Conservation (phyloP, 2,888 invertebrate genomes). For the Sphaerophoria rueppellii region DNA sequence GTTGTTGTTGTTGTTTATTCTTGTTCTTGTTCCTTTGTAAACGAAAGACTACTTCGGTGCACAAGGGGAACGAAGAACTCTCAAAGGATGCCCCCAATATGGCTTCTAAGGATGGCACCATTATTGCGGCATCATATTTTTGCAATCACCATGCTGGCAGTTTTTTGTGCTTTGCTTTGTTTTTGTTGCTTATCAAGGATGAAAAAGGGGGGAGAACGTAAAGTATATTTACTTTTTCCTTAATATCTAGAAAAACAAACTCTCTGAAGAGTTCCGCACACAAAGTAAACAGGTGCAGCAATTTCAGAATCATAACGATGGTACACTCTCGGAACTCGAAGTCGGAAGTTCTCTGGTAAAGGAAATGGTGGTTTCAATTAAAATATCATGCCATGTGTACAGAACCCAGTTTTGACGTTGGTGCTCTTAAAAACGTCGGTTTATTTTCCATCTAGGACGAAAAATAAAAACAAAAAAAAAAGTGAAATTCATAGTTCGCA, state of each 20-base stretch:
- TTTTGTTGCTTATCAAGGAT: not conserved
- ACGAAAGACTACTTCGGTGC: not conserved
- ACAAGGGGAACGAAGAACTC: slow-evolving; percentile 8
- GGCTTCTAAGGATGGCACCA: slow-evolving; percentile 49
- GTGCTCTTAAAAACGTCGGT: not conserved
- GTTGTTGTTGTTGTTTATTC: not conserved
- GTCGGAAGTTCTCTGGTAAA: slow-evolving; percentile 28
- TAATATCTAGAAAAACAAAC: slow-evolving; percentile 52
- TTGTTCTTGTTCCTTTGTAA: not conserved
- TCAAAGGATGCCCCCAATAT: slow-evolving; percentile 67
- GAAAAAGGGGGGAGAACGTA: too few species aligned
- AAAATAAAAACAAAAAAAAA: slow-evolving; percentile 16
- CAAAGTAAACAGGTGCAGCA: slow-evolving; percentile 69
- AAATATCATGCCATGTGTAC: slow-evolving; percentile 37
- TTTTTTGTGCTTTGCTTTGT: slow-evolving; percentile 17
- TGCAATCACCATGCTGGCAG: slow-evolving; percentile 30
- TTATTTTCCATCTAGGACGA: slow-evolving; percentile 36
- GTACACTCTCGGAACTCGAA: slow-evolving; percentile 27
- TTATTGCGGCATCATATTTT: slow-evolving; percentile 64
- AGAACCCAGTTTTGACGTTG: slow-evolving; percentile 15
- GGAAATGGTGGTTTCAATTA: slow-evolving; percentile 51
- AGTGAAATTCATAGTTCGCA: slow-evolving; percentile 29
- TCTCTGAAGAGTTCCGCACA: slow-evolving; percentile 46
- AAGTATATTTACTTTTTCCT: not conserved
- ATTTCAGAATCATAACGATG: slow-evolving; percentile 41